Evolutionary conservation across 2,888 invertebrate species (phyloP).

Genomic region (Allygus modestus): DNA sequence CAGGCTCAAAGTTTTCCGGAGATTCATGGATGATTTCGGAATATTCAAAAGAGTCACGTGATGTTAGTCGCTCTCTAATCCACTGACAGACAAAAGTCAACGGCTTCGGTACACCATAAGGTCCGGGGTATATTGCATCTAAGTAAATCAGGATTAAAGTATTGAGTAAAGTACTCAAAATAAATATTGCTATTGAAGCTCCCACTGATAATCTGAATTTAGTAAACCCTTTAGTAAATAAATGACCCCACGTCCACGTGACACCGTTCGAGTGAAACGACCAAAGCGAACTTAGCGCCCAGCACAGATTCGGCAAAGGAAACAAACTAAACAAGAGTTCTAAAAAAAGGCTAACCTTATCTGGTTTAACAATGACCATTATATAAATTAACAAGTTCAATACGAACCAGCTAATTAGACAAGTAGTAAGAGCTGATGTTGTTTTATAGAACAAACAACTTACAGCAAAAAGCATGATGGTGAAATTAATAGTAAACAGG

Average conservation of each 20-base stretch:
- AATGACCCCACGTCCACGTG: not conserved
- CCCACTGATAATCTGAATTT: not conserved
- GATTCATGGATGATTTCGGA: not conserved
- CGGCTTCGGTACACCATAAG: slow-evolving; percentile 6
- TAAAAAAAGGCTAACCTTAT: not conserved
- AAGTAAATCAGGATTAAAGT: not conserved
- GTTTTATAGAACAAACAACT: slow-evolving; percentile 38
- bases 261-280: not conserved
- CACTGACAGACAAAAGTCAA: not conserved
- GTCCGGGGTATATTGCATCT: not conserved
- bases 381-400: not conserved
- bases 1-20: slow-evolving; percentile 15
- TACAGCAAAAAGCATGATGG: not conserved
- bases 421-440: not conserved
- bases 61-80: not conserved
- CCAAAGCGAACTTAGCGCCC: not conserved
- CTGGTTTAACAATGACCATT: not conserved
- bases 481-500: not conserved
- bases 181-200: not conserved
- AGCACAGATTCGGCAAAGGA: slow-evolving; percentile 1
- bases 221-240: not conserved
- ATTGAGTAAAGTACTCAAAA: not conserved
- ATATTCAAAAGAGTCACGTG: not conserved
- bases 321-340: not conserved
- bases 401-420: not conserved